These are phyloP conservation scores for Xiphophorus maculatus DNA, from an alignment of 2,113 vertebrate genomes.

Conservation along the genomic window DNA sequence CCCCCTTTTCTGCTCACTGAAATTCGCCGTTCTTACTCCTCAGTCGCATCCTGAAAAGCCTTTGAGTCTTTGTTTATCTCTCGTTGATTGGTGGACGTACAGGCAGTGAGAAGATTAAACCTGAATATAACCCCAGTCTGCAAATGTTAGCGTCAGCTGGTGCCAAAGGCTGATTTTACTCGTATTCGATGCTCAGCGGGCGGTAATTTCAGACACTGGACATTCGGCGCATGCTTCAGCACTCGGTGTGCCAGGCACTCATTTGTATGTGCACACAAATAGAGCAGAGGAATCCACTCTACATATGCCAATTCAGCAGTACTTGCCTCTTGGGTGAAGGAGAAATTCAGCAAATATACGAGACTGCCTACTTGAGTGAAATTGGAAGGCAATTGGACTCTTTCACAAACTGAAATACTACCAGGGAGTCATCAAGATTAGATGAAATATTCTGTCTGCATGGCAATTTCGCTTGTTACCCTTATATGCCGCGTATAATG, in stretches of 20 bases:
- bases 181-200: constrained; percentile 17
- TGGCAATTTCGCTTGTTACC: constrained; percentile 1
- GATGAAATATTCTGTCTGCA: constrained; percentile 13
- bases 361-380: constrained; percentile 13
- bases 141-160: neutral
- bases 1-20: neutral
- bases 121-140: constrained; percentile 12
- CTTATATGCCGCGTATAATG: constrained; percentile 1
- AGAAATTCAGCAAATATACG: constrained; percentile 34
- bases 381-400: constrained; percentile 14
- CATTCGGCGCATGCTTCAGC: constrained; percentile 7
- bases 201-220: constrained; percentile 28
- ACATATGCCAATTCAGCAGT: constrained; percentile 25
- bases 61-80: constrained; percentile 9
- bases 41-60: neutral
- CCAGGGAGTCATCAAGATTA: constrained; percentile 10
- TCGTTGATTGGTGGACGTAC: constrained; percentile 3
- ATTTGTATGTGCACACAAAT: constrained; percentile 27
- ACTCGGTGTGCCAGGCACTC: constrained; percentile 14
- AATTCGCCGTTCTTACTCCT: constrained; percentile 1
- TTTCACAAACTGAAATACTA: constrained; percentile 1
- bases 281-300: constrained; percentile 14
- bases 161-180: constrained; percentile 18
- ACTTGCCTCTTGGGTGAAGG: constrained; percentile 12
- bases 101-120: neutral